Evolutionary conservation across 1,140 invertebrate genomes (phyloP), one percentile per base, ranked within the genome.

Genomic region (Cyphomyrmex costatus): DNA sequence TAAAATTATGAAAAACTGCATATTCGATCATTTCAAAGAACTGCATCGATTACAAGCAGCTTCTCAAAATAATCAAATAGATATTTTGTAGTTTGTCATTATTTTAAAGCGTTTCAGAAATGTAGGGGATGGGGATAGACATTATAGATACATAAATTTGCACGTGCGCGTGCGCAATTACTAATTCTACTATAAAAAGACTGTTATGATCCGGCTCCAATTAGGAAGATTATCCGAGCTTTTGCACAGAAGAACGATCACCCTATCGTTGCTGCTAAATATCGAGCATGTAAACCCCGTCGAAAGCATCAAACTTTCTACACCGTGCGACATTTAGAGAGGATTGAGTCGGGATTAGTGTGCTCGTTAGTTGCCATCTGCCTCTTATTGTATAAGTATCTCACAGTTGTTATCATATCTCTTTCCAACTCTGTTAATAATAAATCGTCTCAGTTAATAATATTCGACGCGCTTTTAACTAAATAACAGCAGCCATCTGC

Each of bases 171-270:
- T 58, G 68, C 51, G 10, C 66, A 61, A 74, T 27, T 53, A 58
- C 53, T 61, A n/a, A 60, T 30, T 21, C 8, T 33, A 21, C 21
- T 33, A n/a, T 36, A 51, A 79, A 65, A 79, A 21, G 60, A 33
- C 56, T 68, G 46, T 71, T 46, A 65, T 19, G 42, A 74, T 60
- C 77, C 63, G 42, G 79, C 63, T 63, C 79, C 74, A 90, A 91
- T 89, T 92, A 89, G 90, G 87, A 77, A 89, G 89, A 88, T 92
- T 92, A 91, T n/a, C 49, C 16, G 27, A 58, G 86, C 56, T 89
- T 84, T 58, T 14, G 70, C 46, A 90, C 80, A 88, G 90, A 86
- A 86, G 68, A 85, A 79, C 65, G 90, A 85, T 88, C 76, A 71
- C 71, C 77, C 80, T 53, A 68, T 53, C 60, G 68, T 77, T 71